These are phyloP conservation scores for Cryptocheilus praepositus DNA, from an alignment of 2,888 invertebrate species.

Conservation along the genomic window DNA sequence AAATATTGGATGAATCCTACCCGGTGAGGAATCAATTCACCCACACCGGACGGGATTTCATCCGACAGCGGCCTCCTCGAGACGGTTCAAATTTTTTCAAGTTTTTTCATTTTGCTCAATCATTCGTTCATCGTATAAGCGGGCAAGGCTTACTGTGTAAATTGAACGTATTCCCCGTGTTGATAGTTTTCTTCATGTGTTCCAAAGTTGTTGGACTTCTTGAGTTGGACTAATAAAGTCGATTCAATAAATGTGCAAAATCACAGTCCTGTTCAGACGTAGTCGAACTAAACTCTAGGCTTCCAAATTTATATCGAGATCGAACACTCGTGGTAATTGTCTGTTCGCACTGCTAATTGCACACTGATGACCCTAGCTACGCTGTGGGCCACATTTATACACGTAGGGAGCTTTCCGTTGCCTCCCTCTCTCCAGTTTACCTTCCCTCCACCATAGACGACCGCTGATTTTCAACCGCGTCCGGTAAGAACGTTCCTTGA, in stretches of 20 bases:
- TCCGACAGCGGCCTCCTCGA: slow-evolving; percentile 57
- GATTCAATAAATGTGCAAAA: not conserved
- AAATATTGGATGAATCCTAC: slow-evolving; percentile 71
- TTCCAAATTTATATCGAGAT: not conserved
- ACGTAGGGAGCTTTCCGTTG: slow-evolving; percentile 3
- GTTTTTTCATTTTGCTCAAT: no score
- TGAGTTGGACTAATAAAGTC: no score
- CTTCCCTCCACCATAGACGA: slow-evolving; percentile 4
- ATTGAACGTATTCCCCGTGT: no score
- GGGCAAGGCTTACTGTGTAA: not conserved
- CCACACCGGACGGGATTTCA: slow-evolving; percentile 65
- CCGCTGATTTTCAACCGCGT: slow-evolving; percentile 12
- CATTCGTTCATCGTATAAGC: no score
- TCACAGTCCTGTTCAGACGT: not conserved
- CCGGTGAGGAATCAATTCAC: slow-evolving; percentile 68
- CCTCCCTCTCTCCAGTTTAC: slow-evolving; percentile 2
- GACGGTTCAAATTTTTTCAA: slow-evolving; percentile 6
- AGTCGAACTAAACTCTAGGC: not conserved
- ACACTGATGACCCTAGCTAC: slow-evolving; percentile 46
- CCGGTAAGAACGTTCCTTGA: slow-evolving; percentile 18
- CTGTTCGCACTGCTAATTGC: slow-evolving; percentile 34
- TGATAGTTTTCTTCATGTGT: no score
- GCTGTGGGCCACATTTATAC: slow-evolving; percentile 43
- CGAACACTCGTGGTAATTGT: not conserved
- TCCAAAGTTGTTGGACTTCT: not conserved